Percentiles rank a stretch among this genome's conserved stretches.
Conservation (phyloP, 1,140 invertebrate genomes). For the Lepidostoma basale region DNA sequence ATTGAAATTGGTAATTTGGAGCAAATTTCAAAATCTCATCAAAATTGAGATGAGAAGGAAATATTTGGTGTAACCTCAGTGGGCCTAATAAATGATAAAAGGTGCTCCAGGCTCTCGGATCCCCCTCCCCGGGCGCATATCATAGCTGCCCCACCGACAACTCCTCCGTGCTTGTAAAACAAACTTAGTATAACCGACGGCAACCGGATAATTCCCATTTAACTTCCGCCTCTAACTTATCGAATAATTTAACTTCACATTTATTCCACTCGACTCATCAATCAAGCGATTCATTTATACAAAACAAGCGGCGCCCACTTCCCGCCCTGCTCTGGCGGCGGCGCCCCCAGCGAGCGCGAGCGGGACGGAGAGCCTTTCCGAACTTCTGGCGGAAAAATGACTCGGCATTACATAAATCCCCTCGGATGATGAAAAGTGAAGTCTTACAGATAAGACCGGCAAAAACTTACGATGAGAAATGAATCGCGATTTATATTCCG, state of each 20-base stretch:
- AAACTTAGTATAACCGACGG: conserved; percentile 60
- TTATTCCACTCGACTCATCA: conserved; percentile 65
- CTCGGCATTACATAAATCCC: conserved; percentile 65
- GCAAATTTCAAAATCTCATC: no score
- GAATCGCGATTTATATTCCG: conserved; percentile 63
- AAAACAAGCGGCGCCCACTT: conserved; percentile 39
- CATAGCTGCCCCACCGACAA: neutral
- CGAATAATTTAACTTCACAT: conserved; percentile 66
- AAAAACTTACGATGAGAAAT: conserved; percentile 66
- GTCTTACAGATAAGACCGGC: conserved; percentile 65
- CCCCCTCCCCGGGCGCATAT: neutral
- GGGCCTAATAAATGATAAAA: no score
- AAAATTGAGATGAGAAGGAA: no score
- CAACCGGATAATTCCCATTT: conserved; percentile 64
- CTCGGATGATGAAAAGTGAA: conserved; percentile 65
- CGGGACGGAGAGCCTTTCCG: conserved; percentile 49
- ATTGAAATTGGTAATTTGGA: no score
- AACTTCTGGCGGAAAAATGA: conserved; percentile 63
- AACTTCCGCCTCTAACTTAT: conserved; percentile 65
- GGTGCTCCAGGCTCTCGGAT: no score
- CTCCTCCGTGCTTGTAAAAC: conserved; percentile 55
- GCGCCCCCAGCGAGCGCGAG: neutral
- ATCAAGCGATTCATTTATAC: conserved; percentile 56
- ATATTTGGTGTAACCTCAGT: no score
- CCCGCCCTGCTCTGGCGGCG: conserved; percentile 8